Conservation (phyloP, 2,797 vertebrate species). For the Sebastes steindachneri region DNA sequence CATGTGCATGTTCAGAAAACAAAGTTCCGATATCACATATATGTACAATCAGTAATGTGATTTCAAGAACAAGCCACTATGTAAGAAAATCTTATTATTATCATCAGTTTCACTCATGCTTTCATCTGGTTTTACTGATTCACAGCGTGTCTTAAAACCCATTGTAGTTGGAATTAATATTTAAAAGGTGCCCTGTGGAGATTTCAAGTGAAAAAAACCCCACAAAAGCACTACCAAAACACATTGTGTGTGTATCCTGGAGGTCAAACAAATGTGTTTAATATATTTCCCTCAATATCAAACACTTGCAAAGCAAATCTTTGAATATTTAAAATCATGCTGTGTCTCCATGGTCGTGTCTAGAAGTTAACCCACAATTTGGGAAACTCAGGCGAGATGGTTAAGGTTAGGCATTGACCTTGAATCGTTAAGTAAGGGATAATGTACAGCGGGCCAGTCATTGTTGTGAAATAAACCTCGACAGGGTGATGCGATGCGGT, state of each 20-base stretch:
- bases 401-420: no score
- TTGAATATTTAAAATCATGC: background rate
- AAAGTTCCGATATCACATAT: background rate
- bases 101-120: background rate
- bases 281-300: background rate
- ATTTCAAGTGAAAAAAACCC: background rate
- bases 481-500: no score
- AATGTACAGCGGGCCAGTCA: no score
- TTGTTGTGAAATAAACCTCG: no score
- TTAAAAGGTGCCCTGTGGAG: background rate
- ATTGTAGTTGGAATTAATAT: background rate
- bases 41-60: background rate
- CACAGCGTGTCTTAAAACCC: background rate
- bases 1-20: background rate
- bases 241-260: background rate
- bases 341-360: background rate
- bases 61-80: background rate
- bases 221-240: background rate
- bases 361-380: no score
- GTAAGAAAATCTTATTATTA: background rate
- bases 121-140: background rate
- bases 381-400: no score
- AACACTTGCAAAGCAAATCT: background rate
- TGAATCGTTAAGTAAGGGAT: no score
- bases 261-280: background rate